Evolutionary conservation across 2,888 invertebrate species (phyloP).

Genomic region (Magallana nippona): DNA sequence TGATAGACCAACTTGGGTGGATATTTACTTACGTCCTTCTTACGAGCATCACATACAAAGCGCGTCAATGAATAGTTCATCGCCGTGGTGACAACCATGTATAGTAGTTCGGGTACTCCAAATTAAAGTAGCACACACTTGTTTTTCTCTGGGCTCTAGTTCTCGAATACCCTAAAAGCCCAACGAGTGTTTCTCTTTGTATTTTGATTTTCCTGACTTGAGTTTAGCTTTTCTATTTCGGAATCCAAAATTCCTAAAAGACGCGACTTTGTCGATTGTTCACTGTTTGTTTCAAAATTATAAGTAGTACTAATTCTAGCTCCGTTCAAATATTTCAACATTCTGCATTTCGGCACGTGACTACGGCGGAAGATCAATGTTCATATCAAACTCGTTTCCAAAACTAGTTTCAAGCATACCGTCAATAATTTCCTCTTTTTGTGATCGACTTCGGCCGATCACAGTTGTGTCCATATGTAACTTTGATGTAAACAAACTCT

Average conservation of each 20-base stretch:
- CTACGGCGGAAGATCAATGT: neutral
- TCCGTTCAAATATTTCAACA: neutral
- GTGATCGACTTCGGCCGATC: too few species aligned
- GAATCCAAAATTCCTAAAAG: neutral
- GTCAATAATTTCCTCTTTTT: too few species aligned
- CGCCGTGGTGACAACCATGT: neutral
- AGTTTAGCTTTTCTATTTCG: neutral
- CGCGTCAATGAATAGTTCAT: neutral
- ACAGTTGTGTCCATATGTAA: too few species aligned
- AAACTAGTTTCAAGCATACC: too few species aligned
- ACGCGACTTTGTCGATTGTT: neutral
- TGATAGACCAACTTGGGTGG: too few species aligned
- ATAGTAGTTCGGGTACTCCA: neutral
- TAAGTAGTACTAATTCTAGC: neutral
- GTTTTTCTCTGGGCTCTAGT: neutral
- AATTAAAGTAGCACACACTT: neutral
- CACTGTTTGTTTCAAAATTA: neutral
- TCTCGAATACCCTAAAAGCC: neutral
- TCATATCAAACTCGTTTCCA: too few species aligned
- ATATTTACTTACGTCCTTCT: neutral
- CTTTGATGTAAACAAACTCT: too few species aligned
- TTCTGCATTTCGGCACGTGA: neutral
- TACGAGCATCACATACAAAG: neutral
- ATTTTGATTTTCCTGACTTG: constrained; percentile 21
- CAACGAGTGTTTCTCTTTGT: neutral